A percentile compares a stretch with the other conserved stretches of the same genome.
Evolutionary conservation across 2,888 invertebrate genomes (phyloP).

Genomic region (Microchrysa polita): DNA sequence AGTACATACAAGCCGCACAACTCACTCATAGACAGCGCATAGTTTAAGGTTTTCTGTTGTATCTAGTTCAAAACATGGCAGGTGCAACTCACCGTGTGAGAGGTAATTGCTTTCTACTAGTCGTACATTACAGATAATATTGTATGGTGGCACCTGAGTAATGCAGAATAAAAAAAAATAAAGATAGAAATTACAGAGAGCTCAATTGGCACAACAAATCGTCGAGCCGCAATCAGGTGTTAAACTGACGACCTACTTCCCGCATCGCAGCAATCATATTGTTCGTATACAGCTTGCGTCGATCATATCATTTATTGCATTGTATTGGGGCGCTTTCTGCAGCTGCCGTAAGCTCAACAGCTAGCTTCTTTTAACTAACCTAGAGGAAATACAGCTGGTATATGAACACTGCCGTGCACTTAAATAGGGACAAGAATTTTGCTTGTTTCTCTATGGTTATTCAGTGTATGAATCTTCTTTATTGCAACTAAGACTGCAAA

Average conservation of each 20-base stretch:
- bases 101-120: conserved; percentile 4
- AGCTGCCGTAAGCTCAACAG: no score
- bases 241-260: conserved; percentile 53
- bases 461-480: no score
- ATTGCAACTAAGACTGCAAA: no score
- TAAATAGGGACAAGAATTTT: no score
- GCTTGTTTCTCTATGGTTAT: no score
- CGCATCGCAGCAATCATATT: conserved; percentile 43
- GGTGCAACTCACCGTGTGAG: conserved; percentile 13
- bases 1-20: neutral
- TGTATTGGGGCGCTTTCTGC: neutral
- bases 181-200: no score
- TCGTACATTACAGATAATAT: conserved; percentile 8
- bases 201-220: conserved; percentile 52
- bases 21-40: no score
- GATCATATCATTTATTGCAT: neutral
- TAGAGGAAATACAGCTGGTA: no score
- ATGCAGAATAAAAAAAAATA: conserved; percentile 32
- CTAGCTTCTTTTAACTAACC: no score
- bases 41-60: no score
- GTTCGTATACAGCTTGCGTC: conserved; percentile 35
- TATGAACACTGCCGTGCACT: no score
- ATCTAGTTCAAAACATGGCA: conserved; percentile 33
- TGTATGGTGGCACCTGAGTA: conserved; percentile 4
- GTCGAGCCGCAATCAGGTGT: conserved; percentile 53